Evolutionary conservation across 2,797 vertebrate species (phyloP).

Genomic region (Oreochromis grahami): DNA sequence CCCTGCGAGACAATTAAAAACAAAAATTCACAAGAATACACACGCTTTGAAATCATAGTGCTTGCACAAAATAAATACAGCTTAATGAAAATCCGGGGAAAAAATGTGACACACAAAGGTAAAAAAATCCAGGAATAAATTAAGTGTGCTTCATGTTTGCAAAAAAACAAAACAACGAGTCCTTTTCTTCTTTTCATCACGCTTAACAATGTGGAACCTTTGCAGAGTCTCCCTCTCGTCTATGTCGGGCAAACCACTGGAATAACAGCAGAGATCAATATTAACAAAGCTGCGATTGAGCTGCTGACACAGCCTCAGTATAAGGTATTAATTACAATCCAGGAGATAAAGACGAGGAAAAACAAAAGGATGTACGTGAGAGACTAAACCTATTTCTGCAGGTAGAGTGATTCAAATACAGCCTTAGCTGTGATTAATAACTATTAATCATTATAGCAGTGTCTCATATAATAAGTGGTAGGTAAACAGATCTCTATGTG

Average conservation of each 20-base stretch:
- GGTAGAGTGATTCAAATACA: background rate
- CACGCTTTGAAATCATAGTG: background rate
- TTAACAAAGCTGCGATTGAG: background rate
- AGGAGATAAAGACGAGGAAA: background rate
- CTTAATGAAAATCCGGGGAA: background rate
- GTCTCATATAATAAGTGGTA: background rate
- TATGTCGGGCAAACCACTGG: slow-evolving; percentile 95
- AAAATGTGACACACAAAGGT: slow-evolving; percentile 9
- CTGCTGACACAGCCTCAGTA: background rate
- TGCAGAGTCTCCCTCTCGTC: slow-evolving; percentile 4
- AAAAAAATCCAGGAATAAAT: slow-evolving; percentile 59
- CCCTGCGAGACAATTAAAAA: slow-evolving; percentile 13
- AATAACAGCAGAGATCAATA: slow-evolving; percentile 26
- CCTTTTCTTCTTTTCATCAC: slow-evolving; percentile 27
- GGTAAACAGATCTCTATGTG: background rate
- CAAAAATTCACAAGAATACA: background rate
- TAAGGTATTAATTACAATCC: background rate
- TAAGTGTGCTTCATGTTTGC: slow-evolving; percentile 42
- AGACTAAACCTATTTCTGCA: background rate
- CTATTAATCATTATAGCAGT: background rate
- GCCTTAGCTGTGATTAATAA: background rate
- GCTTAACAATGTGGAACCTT: slow-evolving; percentile 24
- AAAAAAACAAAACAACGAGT: background rate
- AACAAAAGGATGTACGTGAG: background rate
- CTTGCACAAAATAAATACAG: slow-evolving; percentile 26